Conservation (phyloP, 35 echinoderm and acorn worm species). For the Nesometra sesokonis region DNA sequence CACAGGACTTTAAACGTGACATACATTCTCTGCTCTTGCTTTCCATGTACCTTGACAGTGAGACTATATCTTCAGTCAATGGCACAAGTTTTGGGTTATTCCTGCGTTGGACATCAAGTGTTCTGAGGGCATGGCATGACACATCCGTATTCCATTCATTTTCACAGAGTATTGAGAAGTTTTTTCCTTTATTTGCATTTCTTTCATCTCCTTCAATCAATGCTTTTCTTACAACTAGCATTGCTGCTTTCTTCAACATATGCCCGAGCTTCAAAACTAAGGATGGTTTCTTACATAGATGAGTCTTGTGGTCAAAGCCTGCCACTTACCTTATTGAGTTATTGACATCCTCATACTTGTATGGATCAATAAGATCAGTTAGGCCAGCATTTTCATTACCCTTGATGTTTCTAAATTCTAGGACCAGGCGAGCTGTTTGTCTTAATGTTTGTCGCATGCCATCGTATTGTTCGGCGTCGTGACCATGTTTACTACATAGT, state of each 20-base stretch:
- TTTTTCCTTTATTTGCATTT: neutral
- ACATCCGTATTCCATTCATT: neutral
- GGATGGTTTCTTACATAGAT: neutral
- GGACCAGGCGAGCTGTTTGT: constrained; percentile 19
- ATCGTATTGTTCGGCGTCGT: constrained; percentile 21
- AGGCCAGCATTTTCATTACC: constrained; percentile 14
- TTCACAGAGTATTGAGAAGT: neutral
- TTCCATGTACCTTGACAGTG: neutral
- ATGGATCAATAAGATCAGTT: constrained; percentile 9
- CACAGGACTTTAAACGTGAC: neutral
- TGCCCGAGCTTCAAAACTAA: neutral
- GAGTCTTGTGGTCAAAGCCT: constrained; percentile 15
- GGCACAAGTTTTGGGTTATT: neutral
- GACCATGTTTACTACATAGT: constrained; percentile 24
- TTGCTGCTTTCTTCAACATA: neutral
- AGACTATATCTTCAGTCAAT: neutral
- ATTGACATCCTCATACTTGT: neutral
- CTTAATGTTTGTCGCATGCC: constrained; percentile 14
- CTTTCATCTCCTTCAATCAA: neutral
- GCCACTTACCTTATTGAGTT: constrained; percentile 1
- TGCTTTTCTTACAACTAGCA: neutral
- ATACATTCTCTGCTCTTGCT: neutral
- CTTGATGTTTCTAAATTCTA: constrained; percentile 19
- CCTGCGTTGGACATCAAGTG: neutral
- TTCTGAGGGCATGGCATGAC: neutral